Base-by-base conservation (phyloP, 2,888 invertebrate genomes). In the Platycheirus rosarum region DNA sequence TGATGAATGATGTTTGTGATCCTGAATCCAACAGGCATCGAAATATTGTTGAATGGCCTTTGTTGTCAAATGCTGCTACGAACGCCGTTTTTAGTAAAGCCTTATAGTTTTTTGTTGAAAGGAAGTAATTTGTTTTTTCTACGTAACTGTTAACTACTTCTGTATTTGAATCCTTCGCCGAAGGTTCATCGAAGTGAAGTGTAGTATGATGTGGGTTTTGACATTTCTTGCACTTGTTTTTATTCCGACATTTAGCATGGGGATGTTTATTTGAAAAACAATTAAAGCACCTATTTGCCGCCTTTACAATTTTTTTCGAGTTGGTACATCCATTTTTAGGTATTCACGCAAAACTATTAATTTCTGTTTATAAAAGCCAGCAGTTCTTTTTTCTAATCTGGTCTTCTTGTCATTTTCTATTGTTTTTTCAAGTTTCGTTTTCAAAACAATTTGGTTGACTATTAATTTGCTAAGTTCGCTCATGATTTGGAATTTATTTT, bases 211-310 rank as follows among this genome's bases (percentile, higher is more conserved):
- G 29, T 26, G 14, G 8, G 11, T 51, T 11, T 11, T 11, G 14
- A 32, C 13, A 51, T 26, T 23, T 13, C 20, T 14, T 51, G 32
- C 16, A 55, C 1, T 18, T 32, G 5, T 3, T 8, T 2, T 14
- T 55, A 5, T 7, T 55, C 2, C 8, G n/a, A 20, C 48, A 48
- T 4, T 18, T 18, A 7, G n/a, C 5, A 2, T 20, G 35, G 1
- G 2, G 2, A 7, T 37, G 53, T 55, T 55, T 55, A 9, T 32
- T 55, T 18, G 53, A 55, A 55, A 55, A 55, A 16, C 53, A 55
- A 37, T 55, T 55, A 6, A 55, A 11, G 37, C 53, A 55, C 3
- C 53, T 46, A n/a, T 46, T 46, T 2, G 20, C 46, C 6, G 18
- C 46, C n/a, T 46, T 46, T 4, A 46, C 20, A 4, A 2, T 16